Percentiles rank a stretch among this genome's conserved stretches.
phyloP scores from a whole-genome alignment of 2,888 invertebrate species.

The Leptinotarsa haldemani region DNA sequence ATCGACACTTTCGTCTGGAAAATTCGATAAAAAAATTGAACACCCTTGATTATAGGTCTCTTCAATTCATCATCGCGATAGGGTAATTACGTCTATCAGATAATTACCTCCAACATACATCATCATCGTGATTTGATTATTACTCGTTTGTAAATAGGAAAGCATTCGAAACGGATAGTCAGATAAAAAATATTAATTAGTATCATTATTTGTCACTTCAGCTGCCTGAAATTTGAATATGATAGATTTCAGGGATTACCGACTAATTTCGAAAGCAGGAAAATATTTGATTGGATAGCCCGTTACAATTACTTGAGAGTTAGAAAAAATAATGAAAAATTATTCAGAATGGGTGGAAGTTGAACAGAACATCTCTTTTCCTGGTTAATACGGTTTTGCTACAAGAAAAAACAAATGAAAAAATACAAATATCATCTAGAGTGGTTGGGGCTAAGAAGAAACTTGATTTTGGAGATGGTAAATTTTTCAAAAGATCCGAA shows the following conservation, averaged over 20 bases:
- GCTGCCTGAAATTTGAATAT: not conserved
- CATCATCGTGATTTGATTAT: not conserved
- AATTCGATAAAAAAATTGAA: not conserved
- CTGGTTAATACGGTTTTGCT: no score
- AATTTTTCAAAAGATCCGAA: no score
- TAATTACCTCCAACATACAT: not conserved
- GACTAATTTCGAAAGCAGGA: not conserved
- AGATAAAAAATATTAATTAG: slow-evolving; percentile 4
- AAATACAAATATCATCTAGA: no score
- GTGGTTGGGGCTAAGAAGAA: no score
- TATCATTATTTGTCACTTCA: not conserved
- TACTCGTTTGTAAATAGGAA: not conserved
- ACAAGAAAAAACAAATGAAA: no score
- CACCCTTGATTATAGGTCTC: not conserved
- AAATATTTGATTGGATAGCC: no score
- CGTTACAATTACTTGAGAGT: no score
- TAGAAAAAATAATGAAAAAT: no score
- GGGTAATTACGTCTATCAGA: slow-evolving; percentile 1
- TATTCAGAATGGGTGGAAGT: no score
- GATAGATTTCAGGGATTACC: not conserved
- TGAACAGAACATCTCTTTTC: no score
- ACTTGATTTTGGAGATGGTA: no score
- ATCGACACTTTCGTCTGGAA: not conserved
- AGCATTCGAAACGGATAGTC: not conserved
- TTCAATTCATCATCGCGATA: slow-evolving; percentile 5